Conservation (phyloP, 2,888 invertebrate genomes). For the Nemurella pictetii region DNA sequence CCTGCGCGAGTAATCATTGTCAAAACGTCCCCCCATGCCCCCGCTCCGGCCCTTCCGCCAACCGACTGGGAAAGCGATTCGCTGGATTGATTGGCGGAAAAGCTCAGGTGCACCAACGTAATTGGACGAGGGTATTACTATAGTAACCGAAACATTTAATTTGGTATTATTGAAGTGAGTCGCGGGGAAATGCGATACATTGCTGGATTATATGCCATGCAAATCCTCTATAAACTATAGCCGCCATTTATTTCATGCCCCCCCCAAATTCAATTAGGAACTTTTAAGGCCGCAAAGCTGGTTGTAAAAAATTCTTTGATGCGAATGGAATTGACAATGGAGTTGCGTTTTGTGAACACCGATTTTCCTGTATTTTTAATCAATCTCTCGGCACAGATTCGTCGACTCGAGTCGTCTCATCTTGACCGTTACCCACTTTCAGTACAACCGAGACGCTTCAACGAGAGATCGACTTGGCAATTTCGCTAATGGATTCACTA, state of each 20-base stretch:
- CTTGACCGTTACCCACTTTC: too few relatives aligned
- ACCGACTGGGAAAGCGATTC: background rate
- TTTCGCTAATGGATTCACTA: background rate
- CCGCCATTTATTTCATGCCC: background rate
- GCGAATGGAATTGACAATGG: too few relatives aligned
- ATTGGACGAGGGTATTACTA: conserved; percentile 34
- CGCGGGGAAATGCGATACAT: background rate
- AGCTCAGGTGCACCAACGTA: conserved; percentile 32
- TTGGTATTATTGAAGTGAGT: background rate
- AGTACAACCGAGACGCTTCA: too few relatives aligned
- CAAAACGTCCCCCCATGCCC: background rate
- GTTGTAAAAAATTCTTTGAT: background rate
- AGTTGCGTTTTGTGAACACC: too few relatives aligned
- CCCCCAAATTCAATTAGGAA: background rate
- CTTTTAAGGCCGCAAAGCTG: background rate
- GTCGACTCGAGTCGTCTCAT: too few relatives aligned
- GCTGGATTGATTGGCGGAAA: conserved; percentile 1
- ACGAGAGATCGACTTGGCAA: background rate
- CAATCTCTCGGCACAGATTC: too few relatives aligned
- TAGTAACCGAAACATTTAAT: conserved; percentile 22
- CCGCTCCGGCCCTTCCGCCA: background rate
- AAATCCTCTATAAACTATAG: background rate
- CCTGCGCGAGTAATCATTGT: background rate
- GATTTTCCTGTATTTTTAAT: too few relatives aligned
- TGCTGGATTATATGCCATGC: background rate